These are phyloP conservation scores for Sinocyclocheilus anshuiensis DNA, from an alignment of 2,113 vertebrate species.

Conservation along the genomic window DNA sequence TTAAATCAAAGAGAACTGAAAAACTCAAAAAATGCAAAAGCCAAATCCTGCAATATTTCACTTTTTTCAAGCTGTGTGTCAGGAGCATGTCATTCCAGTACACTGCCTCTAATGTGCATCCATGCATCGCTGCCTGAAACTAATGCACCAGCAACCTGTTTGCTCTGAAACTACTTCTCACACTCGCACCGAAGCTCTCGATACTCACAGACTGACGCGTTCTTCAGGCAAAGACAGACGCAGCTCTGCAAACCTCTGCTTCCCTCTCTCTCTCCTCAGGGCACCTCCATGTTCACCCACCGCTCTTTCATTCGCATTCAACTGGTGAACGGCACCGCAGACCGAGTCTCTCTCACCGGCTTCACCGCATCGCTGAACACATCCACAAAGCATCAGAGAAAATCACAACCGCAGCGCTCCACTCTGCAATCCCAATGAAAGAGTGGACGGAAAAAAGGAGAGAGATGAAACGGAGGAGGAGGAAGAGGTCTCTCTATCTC, in stretches of 20 bases:
- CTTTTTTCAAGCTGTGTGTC: neutral
- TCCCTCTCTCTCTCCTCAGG: constrained; percentile 18
- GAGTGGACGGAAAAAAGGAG: constrained; percentile 11
- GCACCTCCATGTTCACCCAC: constrained; percentile 41
- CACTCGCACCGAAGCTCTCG: neutral
- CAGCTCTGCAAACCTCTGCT: neutral
- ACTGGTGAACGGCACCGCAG: constrained; percentile 47
- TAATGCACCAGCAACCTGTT: constrained; percentile 45
- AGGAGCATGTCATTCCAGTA: neutral
- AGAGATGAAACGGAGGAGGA: neutral
- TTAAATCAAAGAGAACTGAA: neutral
- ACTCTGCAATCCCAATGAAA: constrained; percentile 34
- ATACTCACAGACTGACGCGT: constrained; percentile 32
- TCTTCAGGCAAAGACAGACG: neutral
- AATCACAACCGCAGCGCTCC: neutral
- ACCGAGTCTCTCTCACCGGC: neutral
- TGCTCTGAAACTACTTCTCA: constrained; percentile 22
- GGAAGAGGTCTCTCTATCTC: neutral
- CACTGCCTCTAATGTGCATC: neutral
- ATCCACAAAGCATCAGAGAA: constrained; percentile 5
- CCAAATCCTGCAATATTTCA: neutral
- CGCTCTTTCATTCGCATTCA: constrained; percentile 47
- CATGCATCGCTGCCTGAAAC: neutral
- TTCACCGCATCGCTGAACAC: constrained; percentile 22
- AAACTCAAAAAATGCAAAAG: neutral